phyloP scores from a whole-genome alignment of 2,888 invertebrate genomes.

The Phengaris arion region DNA sequence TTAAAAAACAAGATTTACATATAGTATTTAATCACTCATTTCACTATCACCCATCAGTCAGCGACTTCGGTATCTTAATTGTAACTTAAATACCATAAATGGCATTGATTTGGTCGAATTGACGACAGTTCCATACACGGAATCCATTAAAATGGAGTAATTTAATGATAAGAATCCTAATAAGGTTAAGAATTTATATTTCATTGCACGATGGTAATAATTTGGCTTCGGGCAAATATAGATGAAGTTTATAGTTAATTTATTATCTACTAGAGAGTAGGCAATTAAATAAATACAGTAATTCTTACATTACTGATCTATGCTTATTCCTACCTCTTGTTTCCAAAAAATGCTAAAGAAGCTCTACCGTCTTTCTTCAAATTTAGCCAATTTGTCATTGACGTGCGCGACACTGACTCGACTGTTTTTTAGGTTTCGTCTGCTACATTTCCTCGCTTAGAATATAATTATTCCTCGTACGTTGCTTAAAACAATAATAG shows the following conservation, averaged over 20 bases:
- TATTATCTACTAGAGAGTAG: too few relatives aligned
- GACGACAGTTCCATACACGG: neutral
- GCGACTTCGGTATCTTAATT: conserved; percentile 9
- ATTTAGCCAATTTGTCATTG: neutral
- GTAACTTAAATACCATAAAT: conserved; percentile 22
- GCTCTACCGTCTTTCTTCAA: conserved; percentile 2
- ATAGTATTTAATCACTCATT: neutral
- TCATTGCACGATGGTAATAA: neutral
- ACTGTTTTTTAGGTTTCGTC: neutral
- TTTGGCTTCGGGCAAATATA: neutral
- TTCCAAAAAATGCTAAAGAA: neutral
- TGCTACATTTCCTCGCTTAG: conserved; percentile 31
- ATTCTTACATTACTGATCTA: neutral
- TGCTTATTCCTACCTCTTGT: neutral
- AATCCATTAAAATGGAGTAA: conserved; percentile 39
- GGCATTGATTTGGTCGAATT: conserved; percentile 18
- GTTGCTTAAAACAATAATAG: conserved; percentile 24
- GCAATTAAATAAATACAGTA: too few relatives aligned
- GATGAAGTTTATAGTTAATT: neutral
- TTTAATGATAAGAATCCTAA: neutral
- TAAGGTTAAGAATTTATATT: conserved; percentile 25
- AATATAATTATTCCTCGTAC: conserved; percentile 18
- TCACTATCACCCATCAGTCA: neutral
- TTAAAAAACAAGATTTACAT: neutral
- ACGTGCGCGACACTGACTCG: neutral